Base-by-base conservation (phyloP, 1,140 invertebrate species). In the Cecropterus lyciades region DNA sequence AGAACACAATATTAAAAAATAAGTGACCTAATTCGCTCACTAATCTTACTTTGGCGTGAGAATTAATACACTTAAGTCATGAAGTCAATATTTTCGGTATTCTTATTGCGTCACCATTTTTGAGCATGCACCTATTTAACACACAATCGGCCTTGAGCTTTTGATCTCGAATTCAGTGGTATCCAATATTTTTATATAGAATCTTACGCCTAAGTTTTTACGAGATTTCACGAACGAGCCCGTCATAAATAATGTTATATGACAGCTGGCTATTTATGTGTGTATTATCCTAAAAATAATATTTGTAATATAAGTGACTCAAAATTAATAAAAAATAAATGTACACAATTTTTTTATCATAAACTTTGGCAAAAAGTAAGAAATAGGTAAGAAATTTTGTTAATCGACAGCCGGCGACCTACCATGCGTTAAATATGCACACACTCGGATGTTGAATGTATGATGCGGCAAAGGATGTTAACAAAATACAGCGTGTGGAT, bases 1-100 rank as follows among this genome's bases (percentile, higher is more conserved):
- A 51, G 65, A 78, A 73, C 53, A 70, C 75, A 74, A 72, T 46
- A 30, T 55, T 33, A 1, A 33, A 30, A 7, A 59, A 53, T 72
- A 72, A 40, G 7, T 65, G 62, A 72, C 40, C 67, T 46, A 69
- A 67, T 67, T 73, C 72, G 82, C 87, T 91, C 88, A 89, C 85
- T 82, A 73, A 90, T 88, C 87, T 91, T 89, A 89, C 80, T 85
- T 89, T 91, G 89, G 89, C 89, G 89, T 88, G 87, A 89, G 75
- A 82, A 73, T 60, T 59, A 60, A 49, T 52, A 37, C 46, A 67
- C 37, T 62, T 62, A 13, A 64, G 33, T 37, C 7, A 3, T 37
- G 15, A 27, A 24, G 7, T 14, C 1, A 37, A 40, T 24, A 37
- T 40, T 40, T 7, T 20, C 5, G 14, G 20, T 45, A 1, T 8